Evolutionary conservation across 1,140 invertebrate genomes (phyloP).

Genomic region (Intoshia linei): DNA sequence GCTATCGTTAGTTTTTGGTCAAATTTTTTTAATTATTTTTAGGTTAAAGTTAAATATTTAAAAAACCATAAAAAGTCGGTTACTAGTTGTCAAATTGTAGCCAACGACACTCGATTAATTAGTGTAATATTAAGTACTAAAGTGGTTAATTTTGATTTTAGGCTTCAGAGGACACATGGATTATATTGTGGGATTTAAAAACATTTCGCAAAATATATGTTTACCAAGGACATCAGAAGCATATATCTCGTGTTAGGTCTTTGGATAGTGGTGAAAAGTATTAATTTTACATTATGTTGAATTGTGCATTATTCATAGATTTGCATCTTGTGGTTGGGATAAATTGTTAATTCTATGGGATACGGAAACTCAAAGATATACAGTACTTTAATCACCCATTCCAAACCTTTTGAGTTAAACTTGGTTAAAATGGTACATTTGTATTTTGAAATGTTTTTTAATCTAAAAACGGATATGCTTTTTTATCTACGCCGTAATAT

Average conservation of each 20-base stretch:
- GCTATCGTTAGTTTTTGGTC: too few species aligned
- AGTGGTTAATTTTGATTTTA: too few species aligned
- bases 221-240: constrained; percentile 6
- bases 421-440: too few species aligned
- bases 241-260: constrained; percentile 5
- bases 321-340: constrained; percentile 16
- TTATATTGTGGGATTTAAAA: constrained; percentile 12
- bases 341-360: constrained; percentile 15
- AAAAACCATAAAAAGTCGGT: constrained; percentile 13
- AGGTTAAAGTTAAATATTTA: constrained; percentile 15
- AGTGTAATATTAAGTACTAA: too few species aligned
- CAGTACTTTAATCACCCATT: constrained; percentile 9
- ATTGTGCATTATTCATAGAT: constrained; percentile 7
- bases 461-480: background rate
- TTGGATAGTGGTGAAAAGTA: background rate
- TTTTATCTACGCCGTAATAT: background rate
- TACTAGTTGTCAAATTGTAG: constrained; percentile 14
- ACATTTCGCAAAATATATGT: constrained; percentile 6
- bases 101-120: constrained; percentile 11
- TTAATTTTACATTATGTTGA: background rate
- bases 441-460: background rate
- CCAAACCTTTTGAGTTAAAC: too few species aligned
- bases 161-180: constrained; percentile 13
- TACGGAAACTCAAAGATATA: constrained; percentile 11
- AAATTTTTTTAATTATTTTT: background rate